phyloP scores from a whole-genome alignment of 2,888 invertebrate genomes.

The Sycophila texana region DNA sequence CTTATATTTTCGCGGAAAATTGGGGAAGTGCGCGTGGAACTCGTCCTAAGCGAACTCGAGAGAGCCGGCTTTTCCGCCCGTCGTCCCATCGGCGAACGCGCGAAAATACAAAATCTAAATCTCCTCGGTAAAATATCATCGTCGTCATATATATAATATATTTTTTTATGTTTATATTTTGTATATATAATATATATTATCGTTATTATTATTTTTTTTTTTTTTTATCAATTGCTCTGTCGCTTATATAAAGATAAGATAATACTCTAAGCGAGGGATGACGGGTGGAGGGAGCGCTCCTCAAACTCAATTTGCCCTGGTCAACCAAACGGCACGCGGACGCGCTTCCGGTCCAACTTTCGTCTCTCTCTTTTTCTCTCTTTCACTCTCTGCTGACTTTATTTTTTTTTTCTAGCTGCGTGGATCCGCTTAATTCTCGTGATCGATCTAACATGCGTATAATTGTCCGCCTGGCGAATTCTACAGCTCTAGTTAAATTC shows the following conservation, averaged over 20 bases:
- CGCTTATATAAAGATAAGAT: slow-evolving; percentile 72
- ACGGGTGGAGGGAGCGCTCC: slow-evolving; percentile 68
- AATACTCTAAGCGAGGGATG: slow-evolving; percentile 73
- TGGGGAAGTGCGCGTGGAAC: slow-evolving; percentile 10
- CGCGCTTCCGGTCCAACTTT: background rate
- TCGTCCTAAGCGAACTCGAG: background rate
- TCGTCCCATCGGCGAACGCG: slow-evolving; percentile 68
- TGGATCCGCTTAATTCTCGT: slow-evolving; percentile 23
- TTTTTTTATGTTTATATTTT: slow-evolving; percentile 60
- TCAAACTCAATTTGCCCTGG: slow-evolving; percentile 18
- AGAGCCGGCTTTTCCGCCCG: slow-evolving; percentile 60
- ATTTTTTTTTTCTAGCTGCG: slow-evolving; percentile 24
- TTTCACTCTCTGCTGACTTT: slow-evolving; percentile 22
- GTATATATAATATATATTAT: slow-evolving; percentile 63
- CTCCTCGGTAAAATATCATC: slow-evolving; percentile 72
- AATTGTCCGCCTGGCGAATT: too few relatives aligned
- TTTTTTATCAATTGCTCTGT: slow-evolving; percentile 67
- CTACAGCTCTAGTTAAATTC: slow-evolving; percentile 23
- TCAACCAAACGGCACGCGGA: background rate
- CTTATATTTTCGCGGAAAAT: background rate
- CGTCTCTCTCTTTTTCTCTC: background rate
- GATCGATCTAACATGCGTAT: background rate
- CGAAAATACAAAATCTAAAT: slow-evolving; percentile 74
- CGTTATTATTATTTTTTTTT: slow-evolving; percentile 64
- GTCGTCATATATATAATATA: slow-evolving; percentile 60